These are phyloP conservation scores for Eulemur albifrons DNA, from an alignment of 2,797 vertebrate genomes.

Conservation along the genomic window DNA sequence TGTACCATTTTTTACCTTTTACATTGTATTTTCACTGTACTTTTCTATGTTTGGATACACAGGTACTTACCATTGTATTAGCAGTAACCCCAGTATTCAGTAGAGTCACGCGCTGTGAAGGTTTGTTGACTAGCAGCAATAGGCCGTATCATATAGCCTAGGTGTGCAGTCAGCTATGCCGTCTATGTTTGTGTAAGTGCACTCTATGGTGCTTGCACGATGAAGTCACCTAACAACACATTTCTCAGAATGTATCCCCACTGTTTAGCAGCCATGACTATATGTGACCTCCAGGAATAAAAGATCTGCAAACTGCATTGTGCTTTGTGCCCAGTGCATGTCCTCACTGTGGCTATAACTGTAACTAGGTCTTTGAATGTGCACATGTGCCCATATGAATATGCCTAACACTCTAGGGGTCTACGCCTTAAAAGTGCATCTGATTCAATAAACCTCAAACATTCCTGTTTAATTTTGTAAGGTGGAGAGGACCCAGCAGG, in stretches of 20 bases:
- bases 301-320: background rate
- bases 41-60: background rate
- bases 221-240: background rate
- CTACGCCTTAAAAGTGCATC: background rate
- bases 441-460: background rate
- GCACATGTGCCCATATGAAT: accelerated
- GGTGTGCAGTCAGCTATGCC: background rate
- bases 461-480: background rate
- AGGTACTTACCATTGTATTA: background rate
- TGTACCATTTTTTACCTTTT: background rate
- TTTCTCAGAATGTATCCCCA: background rate
- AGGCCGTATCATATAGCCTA: background rate
- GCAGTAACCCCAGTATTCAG: no score
- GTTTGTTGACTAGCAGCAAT: background rate
- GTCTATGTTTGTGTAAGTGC: background rate
- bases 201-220: background rate
- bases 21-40: background rate
- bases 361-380: background rate
- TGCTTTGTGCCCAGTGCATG: background rate
- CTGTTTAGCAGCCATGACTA: background rate
- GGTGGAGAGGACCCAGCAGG: background rate
- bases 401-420: background rate
- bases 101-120: no score
- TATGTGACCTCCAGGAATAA: background rate
- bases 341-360: background rate